Evolutionary conservation across 2,113 vertebrate genomes (phyloP), one percentile per base, ranked within the genome.

Genomic region (Caranx melampygus): DNA sequence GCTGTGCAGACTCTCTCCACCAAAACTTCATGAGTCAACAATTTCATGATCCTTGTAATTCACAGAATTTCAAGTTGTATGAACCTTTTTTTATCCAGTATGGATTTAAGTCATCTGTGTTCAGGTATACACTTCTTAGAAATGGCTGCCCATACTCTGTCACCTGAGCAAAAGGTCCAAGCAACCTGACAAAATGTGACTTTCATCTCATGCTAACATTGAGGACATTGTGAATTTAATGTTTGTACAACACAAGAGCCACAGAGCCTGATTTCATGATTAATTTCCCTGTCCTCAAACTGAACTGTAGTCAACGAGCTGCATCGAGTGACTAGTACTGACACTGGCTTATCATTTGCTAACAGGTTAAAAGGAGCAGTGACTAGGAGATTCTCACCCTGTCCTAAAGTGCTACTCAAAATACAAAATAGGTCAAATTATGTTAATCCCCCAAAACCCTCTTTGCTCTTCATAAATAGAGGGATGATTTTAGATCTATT

Each of bases 311-410:
- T 54, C 12, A 45, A 13, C 63, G 58, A 79, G 58, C 67, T 52
- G 20, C 18, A 51, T 40, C 51, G 75, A 79, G 54, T 20, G 67
- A 51, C 65, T 85, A 85, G 89, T 79, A 34, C 69, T 82, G 67
- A 84, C 71, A 76, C 10, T 63, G 67, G 81, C 79, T 87, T 87
- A 87, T 64, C 37, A 68, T 72, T 47, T 40, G 70, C 52, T 87
- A 66, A 89, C 78, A 85, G 66, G 79, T 81, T 85, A 73, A 87
- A 71, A 82, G 58, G 58, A 82, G 42, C 58, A 61, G 37, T 63
- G 40, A 73, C 62, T 40, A 37, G 33, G 49, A 71, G 31, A 62
- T 57, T 66, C 42, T 76, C 11, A 3, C 34, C 26, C 21, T 72
- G 10, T 60, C 78, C 33, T 72, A 14, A 61, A 5, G 37, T 54